phyloP scores from a whole-genome alignment of 2,797 vertebrate species.

The Malurus splendens region DNA sequence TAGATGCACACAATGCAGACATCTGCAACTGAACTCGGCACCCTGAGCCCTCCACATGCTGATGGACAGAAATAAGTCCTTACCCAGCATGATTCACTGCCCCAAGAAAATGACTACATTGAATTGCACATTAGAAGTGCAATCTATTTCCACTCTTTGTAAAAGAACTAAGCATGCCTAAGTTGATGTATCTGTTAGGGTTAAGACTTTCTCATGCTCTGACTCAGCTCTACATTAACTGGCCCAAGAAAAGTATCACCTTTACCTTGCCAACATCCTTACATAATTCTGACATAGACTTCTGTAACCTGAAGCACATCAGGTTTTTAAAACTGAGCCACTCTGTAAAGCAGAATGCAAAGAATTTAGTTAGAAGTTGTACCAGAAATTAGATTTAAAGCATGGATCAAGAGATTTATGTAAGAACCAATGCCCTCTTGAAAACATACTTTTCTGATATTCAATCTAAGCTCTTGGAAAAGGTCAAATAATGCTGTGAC shows the following conservation, averaged over 20 bases:
- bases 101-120: neutral
- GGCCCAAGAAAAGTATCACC: neutral
- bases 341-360: neutral
- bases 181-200: neutral
- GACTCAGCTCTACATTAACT: neutral
- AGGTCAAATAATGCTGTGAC: neutral
- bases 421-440: neutral
- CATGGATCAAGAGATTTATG: neutral
- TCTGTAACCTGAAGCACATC: neutral
- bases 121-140: neutral
- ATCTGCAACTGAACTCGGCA: slow-evolving; percentile 31
- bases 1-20: slow-evolving; percentile 34
- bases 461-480: neutral
- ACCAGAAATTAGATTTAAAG: neutral
- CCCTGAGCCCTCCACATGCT: neutral
- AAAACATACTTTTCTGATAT: neutral
- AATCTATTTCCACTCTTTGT: neutral
- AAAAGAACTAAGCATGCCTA: neutral
- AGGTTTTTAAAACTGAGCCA: neutral
- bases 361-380: neutral
- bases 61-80: slow-evolving; percentile 27
- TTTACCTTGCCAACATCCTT: neutral
- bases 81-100: neutral
- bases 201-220: neutral
- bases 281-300: neutral